phyloP scores from a whole-genome alignment of 2,113 vertebrate species.

The Passer domesticus region DNA sequence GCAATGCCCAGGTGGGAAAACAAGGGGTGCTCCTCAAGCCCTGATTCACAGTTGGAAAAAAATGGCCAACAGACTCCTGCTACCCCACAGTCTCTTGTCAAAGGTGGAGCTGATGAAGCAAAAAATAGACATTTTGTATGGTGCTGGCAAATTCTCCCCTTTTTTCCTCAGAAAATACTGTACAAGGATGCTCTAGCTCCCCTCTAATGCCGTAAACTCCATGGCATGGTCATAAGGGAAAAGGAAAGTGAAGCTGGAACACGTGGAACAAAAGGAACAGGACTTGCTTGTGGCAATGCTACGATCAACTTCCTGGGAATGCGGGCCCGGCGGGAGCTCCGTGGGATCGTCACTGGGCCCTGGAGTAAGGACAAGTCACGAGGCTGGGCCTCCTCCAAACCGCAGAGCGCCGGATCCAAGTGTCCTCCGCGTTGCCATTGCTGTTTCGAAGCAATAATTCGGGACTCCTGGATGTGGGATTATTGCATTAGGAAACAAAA shows the following conservation, averaged over 20 bases:
- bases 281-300: constrained; percentile 36
- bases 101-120: constrained; percentile 14
- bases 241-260: constrained; percentile 8
- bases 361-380: background rate
- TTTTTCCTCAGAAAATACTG: constrained; percentile 7
- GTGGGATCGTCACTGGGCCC: background rate
- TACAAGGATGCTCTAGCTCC: constrained; percentile 25
- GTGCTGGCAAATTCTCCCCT: constrained; percentile 21
- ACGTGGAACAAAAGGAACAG: background rate
- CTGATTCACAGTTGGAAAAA: background rate
- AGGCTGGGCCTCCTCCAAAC: background rate
- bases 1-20: constrained; percentile 63
- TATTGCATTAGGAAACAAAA: constrained; percentile 95
- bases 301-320: constrained; percentile 28
- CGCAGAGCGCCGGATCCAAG: background rate
- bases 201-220: constrained; percentile 23
- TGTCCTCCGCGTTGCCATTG: background rate
- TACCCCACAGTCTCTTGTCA: constrained; percentile 29
- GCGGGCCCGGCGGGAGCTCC: background rate
- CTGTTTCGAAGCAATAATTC: constrained; percentile 2
- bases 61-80: background rate
- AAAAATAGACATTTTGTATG: constrained; percentile 22
- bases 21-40: constrained; percentile 7
- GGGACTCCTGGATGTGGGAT: constrained; percentile 77
- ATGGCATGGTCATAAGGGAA: constrained; percentile 61